A percentile compares a stretch with the other conserved stretches of the same genome.
These are phyloP conservation scores for Fundulus diaphanus DNA, from an alignment of 2,797 vertebrate genomes.

Conservation along the genomic window DNA sequence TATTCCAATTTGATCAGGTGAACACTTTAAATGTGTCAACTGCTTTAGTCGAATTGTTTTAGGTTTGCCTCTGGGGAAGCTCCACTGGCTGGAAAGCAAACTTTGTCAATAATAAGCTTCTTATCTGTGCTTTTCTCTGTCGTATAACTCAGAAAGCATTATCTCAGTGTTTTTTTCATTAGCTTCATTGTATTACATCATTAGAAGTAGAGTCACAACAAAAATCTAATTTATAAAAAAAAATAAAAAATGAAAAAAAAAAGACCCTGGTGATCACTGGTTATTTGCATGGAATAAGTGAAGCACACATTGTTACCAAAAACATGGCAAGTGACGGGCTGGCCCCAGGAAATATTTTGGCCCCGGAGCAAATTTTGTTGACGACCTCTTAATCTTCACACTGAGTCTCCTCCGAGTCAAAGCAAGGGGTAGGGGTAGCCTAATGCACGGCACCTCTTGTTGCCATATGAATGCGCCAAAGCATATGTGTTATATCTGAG, in stretches of 20 bases:
- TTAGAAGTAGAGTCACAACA: too few relatives aligned
- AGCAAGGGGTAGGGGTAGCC: not conserved
- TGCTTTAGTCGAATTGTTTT: not conserved
- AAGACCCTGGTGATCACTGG: not conserved
- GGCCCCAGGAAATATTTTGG: not conserved
- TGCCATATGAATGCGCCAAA: not conserved
- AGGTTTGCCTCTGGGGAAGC: not conserved
- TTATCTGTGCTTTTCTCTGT: not conserved
- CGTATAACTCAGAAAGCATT: not conserved
- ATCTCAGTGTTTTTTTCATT: not conserved
- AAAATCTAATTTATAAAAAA: too few relatives aligned
- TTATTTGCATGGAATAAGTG: not conserved
- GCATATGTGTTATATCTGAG: conserved; percentile 1
- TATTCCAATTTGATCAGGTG: not conserved
- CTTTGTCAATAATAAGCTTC: not conserved
- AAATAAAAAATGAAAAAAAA: not conserved
- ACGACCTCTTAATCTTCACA: not conserved
- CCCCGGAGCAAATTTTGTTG: not conserved
- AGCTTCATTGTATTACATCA: not conserved
- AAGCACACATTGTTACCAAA: not conserved
- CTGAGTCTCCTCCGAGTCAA: not conserved
- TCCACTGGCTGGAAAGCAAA: not conserved
- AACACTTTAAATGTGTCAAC: not conserved
- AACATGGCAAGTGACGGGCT: not conserved
- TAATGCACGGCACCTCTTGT: not conserved